Percentiles rank a stretch among this genome's conserved stretches.
Evolutionary conservation across 2,113 vertebrate genomes (phyloP).

Genomic region (Ceyx cyanopectus): DNA sequence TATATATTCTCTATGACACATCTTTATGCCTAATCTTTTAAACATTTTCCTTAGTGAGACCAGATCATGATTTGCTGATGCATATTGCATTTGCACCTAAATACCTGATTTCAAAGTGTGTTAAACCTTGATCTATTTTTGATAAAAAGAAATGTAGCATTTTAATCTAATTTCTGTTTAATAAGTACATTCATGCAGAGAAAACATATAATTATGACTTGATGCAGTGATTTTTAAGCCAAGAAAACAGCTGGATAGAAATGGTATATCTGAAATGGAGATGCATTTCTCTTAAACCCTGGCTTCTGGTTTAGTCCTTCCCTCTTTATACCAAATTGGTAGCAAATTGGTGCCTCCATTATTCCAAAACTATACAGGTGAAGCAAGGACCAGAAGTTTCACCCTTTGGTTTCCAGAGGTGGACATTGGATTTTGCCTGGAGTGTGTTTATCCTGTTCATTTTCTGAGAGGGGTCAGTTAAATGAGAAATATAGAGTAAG

Average conservation of each 20-base stretch:
- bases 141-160: constrained; percentile 41
- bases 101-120: constrained; percentile 26
- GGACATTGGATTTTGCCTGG: background rate
- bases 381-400: constrained; percentile 16
- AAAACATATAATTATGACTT: constrained; percentile 19
- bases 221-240: constrained; percentile 56
- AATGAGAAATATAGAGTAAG: constrained; percentile 14
- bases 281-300: constrained; percentile 3
- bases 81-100: constrained; percentile 54
- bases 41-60: constrained; percentile 20
- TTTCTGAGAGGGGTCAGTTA: background rate
- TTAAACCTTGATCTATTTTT: constrained; percentile 60
- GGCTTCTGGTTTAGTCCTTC: background rate
- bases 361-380: background rate
- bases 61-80: constrained; percentile 14
- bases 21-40: constrained; percentile 5
- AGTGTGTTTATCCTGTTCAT: constrained; percentile 27
- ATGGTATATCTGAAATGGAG: constrained; percentile 47
- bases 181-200: constrained; percentile 37
- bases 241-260: constrained; percentile 43
- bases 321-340: background rate
- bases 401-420: background rate
- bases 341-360: background rate
- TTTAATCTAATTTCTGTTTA: constrained; percentile 57
- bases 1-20: background rate